Base-by-base conservation (phyloP, 2,888 invertebrate genomes). In the Platypus cylindrus region DNA sequence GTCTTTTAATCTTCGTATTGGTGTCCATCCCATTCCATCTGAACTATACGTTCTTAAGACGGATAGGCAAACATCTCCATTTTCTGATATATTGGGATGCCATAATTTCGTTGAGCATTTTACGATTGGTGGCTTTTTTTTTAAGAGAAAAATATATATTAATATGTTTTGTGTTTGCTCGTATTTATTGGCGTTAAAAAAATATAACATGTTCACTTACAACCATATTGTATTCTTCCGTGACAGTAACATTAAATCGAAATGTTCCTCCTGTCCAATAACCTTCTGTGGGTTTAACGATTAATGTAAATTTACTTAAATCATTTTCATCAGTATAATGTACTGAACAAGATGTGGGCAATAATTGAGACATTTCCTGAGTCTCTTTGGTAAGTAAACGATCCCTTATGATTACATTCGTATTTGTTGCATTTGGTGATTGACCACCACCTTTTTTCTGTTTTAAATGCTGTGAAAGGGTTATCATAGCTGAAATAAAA, bases 141-240 rank as follows among this genome's bases (percentile, higher is more conserved):
- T n/a, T n/a, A n/a, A n/a, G n/a, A n/a, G n/a, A n/a, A n/a, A 27
- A 14, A 13, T 27, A 27, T 14, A 14, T 14, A 12, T 27, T 4
- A 12, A 27, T 27, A 27, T 25, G 8, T 11, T 27, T 13, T 15
- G 13, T 13, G 3, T 13, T 27, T 14, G 9, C 9, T 27, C 13
- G 15, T 5, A 25, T 14, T 27, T 3, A 20, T n/a, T n/a, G n/a
- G n/a, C n/a, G n/a, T n/a, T n/a, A n/a, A n/a, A n/a, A n/a, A n/a
- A n/a, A n/a, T n/a, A n/a, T n/a, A n/a, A n/a, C n/a, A 22, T 22
- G n/a, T 9, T 5, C 54, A 72, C 78, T 72, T 71, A 91, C 91
- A 61, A 84, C 82, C 78, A 91, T 91, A 64, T 94, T 94, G 69
- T 94, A 94, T 47, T 93, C 93, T 56, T 91, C 90, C 15, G 90